A percentile compares a stretch with the other conserved stretches of the same genome.
Conservation (phyloP, 2,797 vertebrate genomes). For the Sorex maritimensis region DNA sequence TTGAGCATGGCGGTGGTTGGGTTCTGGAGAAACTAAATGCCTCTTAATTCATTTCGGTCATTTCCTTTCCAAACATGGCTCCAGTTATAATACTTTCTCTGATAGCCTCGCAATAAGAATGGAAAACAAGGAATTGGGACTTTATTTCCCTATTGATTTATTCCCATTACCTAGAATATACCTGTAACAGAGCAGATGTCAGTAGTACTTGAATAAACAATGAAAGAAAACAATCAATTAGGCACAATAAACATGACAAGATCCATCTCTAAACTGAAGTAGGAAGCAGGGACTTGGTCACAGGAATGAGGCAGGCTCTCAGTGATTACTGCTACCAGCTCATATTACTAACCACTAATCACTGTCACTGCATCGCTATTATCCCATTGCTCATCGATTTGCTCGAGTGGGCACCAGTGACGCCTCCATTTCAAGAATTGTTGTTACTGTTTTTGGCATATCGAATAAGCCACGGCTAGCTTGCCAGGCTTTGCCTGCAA, state of each 20-base stretch:
- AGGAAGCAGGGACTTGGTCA: not conserved
- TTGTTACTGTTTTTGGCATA: too few relatives aligned
- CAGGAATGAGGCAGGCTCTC: not conserved
- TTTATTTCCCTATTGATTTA: not conserved
- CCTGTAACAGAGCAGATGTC: not conserved
- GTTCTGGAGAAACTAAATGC: not conserved
- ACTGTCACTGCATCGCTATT: too few relatives aligned
- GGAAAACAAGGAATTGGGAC: not conserved
- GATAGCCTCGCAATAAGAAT: not conserved
- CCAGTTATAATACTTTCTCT: not conserved
- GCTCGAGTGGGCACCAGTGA: too few relatives aligned
- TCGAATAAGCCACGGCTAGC: too few relatives aligned
- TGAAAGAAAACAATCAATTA: conserved; percentile 42
- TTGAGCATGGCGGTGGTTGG: too few relatives aligned
- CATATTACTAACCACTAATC: not conserved
- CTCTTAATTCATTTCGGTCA: conserved; percentile 20
- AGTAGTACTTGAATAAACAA: conserved; percentile 28
- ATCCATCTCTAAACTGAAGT: not conserved
- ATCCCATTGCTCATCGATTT: too few relatives aligned
- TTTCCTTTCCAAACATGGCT: not conserved
- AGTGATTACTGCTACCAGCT: not conserved
- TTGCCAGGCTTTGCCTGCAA: too few relatives aligned
- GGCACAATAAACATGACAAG: not conserved
- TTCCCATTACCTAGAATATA: conserved; percentile 5
- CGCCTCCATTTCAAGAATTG: too few relatives aligned